phyloP scores from a whole-genome alignment of 2,888 invertebrate species.

The Osedax fenrisi region DNA sequence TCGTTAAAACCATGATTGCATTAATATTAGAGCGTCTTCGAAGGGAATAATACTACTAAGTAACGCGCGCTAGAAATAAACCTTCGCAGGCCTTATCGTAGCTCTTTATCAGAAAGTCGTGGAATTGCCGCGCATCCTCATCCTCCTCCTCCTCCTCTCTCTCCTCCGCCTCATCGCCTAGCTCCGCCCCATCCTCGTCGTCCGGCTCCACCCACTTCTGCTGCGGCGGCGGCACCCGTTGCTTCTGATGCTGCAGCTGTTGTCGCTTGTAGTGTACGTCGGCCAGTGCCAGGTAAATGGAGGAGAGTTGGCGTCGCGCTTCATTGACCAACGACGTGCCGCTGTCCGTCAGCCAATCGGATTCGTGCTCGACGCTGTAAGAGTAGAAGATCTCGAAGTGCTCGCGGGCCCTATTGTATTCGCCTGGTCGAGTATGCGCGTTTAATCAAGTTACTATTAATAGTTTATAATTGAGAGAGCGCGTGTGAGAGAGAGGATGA shows the following conservation, averaged over 20 bases:
- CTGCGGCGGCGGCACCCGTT: neutral
- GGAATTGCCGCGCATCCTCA: neutral
- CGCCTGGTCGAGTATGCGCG: conserved; percentile 40
- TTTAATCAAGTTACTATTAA: no score
- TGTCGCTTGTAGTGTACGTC: neutral
- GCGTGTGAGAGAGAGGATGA: no score
- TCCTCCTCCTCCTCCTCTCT: neutral
- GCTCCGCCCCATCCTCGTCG: neutral
- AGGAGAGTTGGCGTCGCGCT: conserved; percentile 43
- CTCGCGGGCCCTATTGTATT: conserved; percentile 42
- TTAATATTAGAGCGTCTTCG: no score
- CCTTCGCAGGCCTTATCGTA: neutral
- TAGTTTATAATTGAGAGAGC: no score
- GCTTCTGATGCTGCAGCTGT: neutral
- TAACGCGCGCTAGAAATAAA: no score
- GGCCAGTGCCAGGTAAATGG: conserved; percentile 38
- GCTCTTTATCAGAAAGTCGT: neutral
- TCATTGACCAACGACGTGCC: conserved; percentile 41
- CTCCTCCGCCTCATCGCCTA: neutral
- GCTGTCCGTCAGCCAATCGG: conserved; percentile 42
- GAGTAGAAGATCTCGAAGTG: conserved; percentile 46
- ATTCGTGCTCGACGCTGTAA: conserved; percentile 38
- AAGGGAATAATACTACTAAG: no score
- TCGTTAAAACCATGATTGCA: no score
- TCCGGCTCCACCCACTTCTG: neutral